These are phyloP conservation scores for Sphyrna mokarran DNA, from an alignment of 2,113 vertebrate genomes.

Conservation along the genomic window DNA sequence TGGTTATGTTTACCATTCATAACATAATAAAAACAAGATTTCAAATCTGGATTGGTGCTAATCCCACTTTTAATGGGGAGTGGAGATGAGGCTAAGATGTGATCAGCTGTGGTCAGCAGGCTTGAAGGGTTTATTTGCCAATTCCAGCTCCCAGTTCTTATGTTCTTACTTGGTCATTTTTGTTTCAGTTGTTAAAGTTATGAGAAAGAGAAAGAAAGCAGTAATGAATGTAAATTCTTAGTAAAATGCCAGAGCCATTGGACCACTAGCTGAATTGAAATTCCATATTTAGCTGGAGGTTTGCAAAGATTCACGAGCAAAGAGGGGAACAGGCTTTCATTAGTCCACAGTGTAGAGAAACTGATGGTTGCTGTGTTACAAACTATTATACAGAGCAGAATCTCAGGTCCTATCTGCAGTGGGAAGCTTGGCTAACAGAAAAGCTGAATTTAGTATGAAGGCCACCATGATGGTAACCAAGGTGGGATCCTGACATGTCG, in stretches of 20 bases:
- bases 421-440: no score
- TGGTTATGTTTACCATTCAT: not conserved
- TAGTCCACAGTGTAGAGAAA: not conserved
- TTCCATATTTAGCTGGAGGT: not conserved
- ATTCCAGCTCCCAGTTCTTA: no score
- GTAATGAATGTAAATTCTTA: not conserved
- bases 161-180: not conserved
- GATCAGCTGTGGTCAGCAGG: no score
- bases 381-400: not conserved
- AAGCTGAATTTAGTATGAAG: no score
- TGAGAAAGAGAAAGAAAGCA: not conserved
- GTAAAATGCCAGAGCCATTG: not conserved
- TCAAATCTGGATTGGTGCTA: not conserved
- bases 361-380: not conserved
- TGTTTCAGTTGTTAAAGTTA: not conserved
- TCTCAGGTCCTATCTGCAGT: no score
- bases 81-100: no score
- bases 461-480: no score
- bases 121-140: no score
- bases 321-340: not conserved
- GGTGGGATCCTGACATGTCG: no score
- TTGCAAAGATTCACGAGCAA: not conserved
- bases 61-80: not conserved
- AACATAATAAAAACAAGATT: not conserved
- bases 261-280: not conserved